Evolutionary conservation across 2,797 vertebrate species (phyloP).

Genomic region (Otolemur crassicaudatus): DNA sequence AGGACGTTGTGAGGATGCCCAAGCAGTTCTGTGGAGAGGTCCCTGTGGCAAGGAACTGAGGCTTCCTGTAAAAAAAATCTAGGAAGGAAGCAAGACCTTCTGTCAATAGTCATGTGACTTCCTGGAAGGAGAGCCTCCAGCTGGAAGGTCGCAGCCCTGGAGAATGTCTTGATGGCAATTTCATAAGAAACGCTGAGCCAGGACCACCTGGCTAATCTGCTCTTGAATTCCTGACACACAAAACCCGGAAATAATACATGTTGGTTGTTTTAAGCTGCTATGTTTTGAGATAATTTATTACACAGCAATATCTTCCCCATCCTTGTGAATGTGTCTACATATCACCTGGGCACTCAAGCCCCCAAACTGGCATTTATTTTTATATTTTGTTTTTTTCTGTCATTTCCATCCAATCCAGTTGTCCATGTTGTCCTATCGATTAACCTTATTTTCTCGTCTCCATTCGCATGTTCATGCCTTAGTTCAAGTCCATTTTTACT

Average conservation of each 20-base stretch:
- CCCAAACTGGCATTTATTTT: not conserved
- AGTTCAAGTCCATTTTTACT: not conserved
- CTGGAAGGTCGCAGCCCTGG: not conserved
- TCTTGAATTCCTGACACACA: not conserved
- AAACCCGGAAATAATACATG: not conserved
- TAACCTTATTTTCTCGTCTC: not conserved
- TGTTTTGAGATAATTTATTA: not conserved
- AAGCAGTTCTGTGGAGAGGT: not conserved
- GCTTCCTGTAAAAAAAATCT: not conserved
- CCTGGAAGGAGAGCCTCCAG: not conserved
- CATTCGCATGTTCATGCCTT: not conserved
- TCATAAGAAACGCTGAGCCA: not conserved
- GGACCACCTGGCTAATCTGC: not conserved
- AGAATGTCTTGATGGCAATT: not conserved
- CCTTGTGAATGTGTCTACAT: not conserved
- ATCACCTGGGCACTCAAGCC: not conserved
- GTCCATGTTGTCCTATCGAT: accelerated
- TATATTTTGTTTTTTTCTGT: not conserved
- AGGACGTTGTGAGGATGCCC: not conserved
- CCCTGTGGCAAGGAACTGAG: not conserved
- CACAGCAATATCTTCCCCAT: not conserved
- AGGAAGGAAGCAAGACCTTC: not conserved
- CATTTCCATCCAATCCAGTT: not conserved
- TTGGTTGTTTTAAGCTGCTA: not conserved
- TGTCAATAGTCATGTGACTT: not conserved